These are phyloP conservation scores for Drosophila limbata DNA, from an alignment of 2,888 invertebrate species.

Conservation along the genomic window DNA sequence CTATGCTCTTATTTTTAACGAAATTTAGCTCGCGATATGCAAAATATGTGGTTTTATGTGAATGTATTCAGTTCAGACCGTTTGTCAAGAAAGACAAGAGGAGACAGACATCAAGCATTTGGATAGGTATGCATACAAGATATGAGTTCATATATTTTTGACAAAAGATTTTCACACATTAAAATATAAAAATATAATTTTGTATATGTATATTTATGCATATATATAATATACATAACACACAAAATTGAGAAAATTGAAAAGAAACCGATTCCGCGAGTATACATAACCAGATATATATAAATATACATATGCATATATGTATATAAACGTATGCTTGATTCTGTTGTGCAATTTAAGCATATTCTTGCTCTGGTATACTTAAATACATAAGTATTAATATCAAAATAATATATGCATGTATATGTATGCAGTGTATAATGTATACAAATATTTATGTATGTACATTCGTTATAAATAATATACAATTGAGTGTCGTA, in stretches of 20 bases:
- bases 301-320: neutral
- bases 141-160: conserved; percentile 38
- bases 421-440: neutral
- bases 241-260: conserved; percentile 10
- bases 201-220: conserved; percentile 16
- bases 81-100: conserved; percentile 57
- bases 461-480: neutral
- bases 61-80: conserved; percentile 37
- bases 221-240: conserved; percentile 9
- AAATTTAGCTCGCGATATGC: conserved; percentile 1
- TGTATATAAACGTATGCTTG: neutral
- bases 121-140: conserved; percentile 25
- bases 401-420: conserved; percentile 3
- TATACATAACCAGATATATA: conserved; percentile 1
- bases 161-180: conserved; percentile 48
- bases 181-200: conserved; percentile 43
- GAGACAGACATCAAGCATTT: conserved; percentile 55
- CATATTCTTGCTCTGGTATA: neutral
- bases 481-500: neutral
- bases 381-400: neutral
- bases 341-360: neutral
- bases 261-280: neutral
- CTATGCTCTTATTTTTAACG: neutral
- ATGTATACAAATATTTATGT: neutral
- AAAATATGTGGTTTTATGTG: neutral